Evolutionary conservation across 2,888 invertebrate species (phyloP).

Genomic region (Lagria hirta): DNA sequence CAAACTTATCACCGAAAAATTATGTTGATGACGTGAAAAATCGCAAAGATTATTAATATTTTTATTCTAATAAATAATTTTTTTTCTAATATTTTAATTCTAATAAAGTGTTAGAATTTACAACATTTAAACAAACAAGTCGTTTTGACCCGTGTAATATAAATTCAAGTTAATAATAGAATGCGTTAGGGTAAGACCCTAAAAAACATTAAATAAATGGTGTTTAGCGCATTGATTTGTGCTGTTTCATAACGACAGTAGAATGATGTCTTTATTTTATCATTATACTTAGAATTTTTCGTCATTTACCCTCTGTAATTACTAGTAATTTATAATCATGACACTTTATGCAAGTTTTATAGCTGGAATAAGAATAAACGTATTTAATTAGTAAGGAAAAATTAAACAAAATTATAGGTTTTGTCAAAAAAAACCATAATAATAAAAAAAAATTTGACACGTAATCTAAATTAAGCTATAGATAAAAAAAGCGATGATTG

Average conservation of each 20-base stretch:
- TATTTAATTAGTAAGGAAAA: slow-evolving; percentile 14
- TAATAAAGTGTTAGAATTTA: too few species aligned
- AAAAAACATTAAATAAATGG: too few species aligned
- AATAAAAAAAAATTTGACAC: slow-evolving; percentile 6
- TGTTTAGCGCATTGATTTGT: slow-evolving; percentile 4
- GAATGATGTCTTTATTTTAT: slow-evolving; percentile 8
- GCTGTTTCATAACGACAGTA: slow-evolving; percentile 4
- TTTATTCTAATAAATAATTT: too few species aligned
- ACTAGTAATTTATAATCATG: slow-evolving; percentile 8
- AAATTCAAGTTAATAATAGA: too few species aligned
- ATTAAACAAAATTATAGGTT: slow-evolving; percentile 10
- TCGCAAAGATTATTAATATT: too few species aligned
- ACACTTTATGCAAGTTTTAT: slow-evolving; percentile 5
- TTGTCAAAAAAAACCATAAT: slow-evolving; percentile 5
- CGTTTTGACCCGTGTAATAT: too few species aligned
- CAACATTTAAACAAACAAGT: too few species aligned
- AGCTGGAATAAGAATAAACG: slow-evolving; percentile 7
- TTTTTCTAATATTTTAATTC: too few species aligned
- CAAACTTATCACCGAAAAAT: too few species aligned
- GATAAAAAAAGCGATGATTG: slow-evolving; percentile 13
- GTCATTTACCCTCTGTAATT: slow-evolving; percentile 7
- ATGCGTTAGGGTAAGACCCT: too few species aligned
- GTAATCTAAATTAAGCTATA: slow-evolving; percentile 3
- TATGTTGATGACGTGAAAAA: too few species aligned
- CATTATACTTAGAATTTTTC: too few species aligned